Evolutionary conservation across 2,113 vertebrate species (phyloP), one percentile per base, ranked within the genome.

Genomic region (Poeciliopsis prolifica): DNA sequence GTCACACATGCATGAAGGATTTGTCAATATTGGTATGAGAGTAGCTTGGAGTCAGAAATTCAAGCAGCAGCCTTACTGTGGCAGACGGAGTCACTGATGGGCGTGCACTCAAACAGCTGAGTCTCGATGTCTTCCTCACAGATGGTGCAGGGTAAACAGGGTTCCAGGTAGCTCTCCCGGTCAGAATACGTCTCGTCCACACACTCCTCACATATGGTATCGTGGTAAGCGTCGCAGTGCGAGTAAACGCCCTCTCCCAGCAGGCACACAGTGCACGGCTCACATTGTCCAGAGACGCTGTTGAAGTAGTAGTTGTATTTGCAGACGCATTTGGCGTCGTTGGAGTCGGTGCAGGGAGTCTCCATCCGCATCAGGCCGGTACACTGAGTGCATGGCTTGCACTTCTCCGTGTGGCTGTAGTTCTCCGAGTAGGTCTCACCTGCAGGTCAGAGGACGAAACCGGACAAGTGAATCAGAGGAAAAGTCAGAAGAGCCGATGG

Each of bases 261-360:
- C 9, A 93, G 92, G 80, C 98, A 99, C 35, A 96, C 93, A 0
- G 92, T 94, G 84, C 98, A 99, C 0, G 80, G 89, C 77, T 91
- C 85, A 70, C 98, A 99, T 48, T 1, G n/a, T 5, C 87, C 93
- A 0, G 88, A 92, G 0, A 65, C 0, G 1, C 75, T 60, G 0
- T 90, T 78, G 85, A 95, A 93, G 93, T 94, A 99, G 88, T 89
- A 98, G 12, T 95, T 95, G 2, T 98, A 97, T 90, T 95, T 90
- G 26, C 98, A 99, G 73, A 92, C 91, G 68, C 98, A 99, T 9
- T 94, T 87, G 3, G 98, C 97, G 11, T 99, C 95, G 29, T 97
- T 98, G 0, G 96, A 96, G 92, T 99, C 98, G n/a, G 98, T 97
- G 82, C 98, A 99, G 0, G 98, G 98, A 0, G 96, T 96, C 0